A percentile compares a stretch with the other conserved stretches of the same genome.
These are phyloP conservation scores for Plagodis pulveraria DNA, from an alignment of 2,888 invertebrate species.

Conservation along the genomic window DNA sequence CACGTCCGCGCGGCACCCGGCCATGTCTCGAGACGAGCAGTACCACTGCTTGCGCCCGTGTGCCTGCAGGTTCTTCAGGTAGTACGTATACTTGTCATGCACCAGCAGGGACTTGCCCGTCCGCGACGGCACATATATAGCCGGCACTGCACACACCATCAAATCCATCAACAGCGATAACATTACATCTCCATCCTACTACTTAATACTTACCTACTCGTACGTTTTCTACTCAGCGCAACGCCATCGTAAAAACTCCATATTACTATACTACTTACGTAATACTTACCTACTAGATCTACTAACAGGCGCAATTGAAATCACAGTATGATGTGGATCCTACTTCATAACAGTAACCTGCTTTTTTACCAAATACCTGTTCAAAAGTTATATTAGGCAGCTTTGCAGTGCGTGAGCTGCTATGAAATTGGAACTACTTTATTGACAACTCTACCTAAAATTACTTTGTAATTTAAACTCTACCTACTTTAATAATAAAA, in stretches of 20 bases:
- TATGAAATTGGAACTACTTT: neutral
- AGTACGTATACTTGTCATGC: slow-evolving; percentile 79
- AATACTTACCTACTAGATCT: neutral
- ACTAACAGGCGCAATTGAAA: neutral
- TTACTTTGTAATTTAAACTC: too few species aligned
- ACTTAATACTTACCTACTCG: slow-evolving; percentile 8
- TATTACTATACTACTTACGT: neutral
- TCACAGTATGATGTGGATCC: neutral
- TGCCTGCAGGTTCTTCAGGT: slow-evolving; percentile 78
- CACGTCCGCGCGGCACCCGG: slow-evolving; percentile 78
- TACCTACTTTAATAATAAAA: too few species aligned
- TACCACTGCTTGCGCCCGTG: slow-evolving; percentile 82
- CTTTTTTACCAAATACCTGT: neutral
- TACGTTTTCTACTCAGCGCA: slow-evolving; percentile 10
- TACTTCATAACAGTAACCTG: neutral
- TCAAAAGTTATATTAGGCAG: too few species aligned
- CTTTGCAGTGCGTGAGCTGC: neutral
- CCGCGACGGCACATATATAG: slow-evolving; percentile 80
- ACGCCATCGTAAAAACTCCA: neutral
- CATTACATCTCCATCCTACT: neutral
- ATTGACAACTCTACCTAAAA: too few species aligned
- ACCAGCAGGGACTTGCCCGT: slow-evolving; percentile 78
- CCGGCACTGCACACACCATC: slow-evolving; percentile 60
- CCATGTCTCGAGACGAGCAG: slow-evolving; percentile 80
- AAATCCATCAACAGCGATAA: slow-evolving; percentile 23